Evolutionary conservation across 2,888 invertebrate species (phyloP).

Genomic region (Dynastes maya): DNA sequence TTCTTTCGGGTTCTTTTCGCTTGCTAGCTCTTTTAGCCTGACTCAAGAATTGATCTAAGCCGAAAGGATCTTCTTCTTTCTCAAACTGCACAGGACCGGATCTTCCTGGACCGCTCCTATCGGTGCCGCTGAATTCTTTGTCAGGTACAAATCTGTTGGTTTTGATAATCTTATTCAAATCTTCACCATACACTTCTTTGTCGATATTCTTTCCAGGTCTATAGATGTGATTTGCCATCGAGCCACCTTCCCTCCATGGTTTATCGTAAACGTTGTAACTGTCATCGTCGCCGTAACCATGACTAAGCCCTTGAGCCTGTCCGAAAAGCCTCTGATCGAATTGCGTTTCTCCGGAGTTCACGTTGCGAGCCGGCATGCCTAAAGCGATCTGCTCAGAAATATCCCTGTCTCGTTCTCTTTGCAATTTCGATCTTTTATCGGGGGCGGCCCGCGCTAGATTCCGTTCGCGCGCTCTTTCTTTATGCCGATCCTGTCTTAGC

Average conservation of each 20-base stretch:
- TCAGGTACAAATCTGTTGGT: slow-evolving; percentile 97
- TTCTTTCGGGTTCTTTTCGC: slow-evolving; percentile 74
- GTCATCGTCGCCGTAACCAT: slow-evolving; percentile 96
- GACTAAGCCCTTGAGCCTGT: slow-evolving; percentile 85
- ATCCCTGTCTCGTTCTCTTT: slow-evolving; percentile 93
- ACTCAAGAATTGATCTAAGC: slow-evolving; percentile 97
- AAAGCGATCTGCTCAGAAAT: slow-evolving; percentile 99
- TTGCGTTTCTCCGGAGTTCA: slow-evolving; percentile 82
- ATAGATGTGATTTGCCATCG: slow-evolving; percentile 91
- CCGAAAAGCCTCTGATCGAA: slow-evolving; percentile 98
- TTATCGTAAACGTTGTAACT: slow-evolving; percentile 98
- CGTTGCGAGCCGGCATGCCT: slow-evolving; percentile 90
- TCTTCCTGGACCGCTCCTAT: slow-evolving; percentile 79
- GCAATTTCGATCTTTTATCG: slow-evolving; percentile 91
- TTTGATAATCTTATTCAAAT: slow-evolving; percentile 90
- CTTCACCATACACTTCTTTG: slow-evolving; percentile 91
- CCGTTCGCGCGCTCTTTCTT: slow-evolving; percentile 92
- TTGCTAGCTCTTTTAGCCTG: slow-evolving; percentile 91
- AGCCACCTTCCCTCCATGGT: slow-evolving; percentile 94
- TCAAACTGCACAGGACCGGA: slow-evolving; percentile 98
- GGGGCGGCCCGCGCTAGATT: slow-evolving; percentile 95
- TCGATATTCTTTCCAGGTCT: slow-evolving; percentile 91
- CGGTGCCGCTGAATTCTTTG: slow-evolving; percentile 96
- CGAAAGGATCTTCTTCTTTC: slow-evolving; percentile 94
- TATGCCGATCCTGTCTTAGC: slow-evolving; percentile 90